Evolutionary conservation across 1,140 invertebrate species (phyloP).

Genomic region (Zaprionus lachaisei): DNA sequence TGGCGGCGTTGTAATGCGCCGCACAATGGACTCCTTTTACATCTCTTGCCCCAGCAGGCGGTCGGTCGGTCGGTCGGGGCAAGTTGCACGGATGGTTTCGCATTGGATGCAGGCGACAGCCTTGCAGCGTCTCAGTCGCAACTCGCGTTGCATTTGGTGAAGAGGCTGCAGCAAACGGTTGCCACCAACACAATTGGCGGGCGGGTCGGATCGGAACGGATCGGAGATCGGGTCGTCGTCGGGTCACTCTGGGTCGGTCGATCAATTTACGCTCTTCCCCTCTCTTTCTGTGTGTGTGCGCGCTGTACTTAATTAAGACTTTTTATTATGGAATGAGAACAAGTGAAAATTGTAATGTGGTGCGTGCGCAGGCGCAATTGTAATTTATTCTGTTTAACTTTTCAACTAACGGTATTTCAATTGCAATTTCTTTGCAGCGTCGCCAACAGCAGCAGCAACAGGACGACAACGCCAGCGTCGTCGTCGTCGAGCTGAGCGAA

Average conservation of each 20-base stretch:
- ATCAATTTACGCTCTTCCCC: constrained; percentile 15
- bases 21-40: constrained; percentile 56
- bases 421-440: constrained; percentile 30
- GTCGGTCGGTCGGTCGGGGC: background rate
- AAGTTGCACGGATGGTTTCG: background rate
- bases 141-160: constrained; percentile 49
- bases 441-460: constrained; percentile 18
- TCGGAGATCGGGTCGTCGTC: background rate
- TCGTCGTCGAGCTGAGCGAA: constrained; percentile 37
- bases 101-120: constrained; percentile 16
- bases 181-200: constrained; percentile 6
- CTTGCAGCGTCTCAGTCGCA: constrained; percentile 42
- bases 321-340: constrained; percentile 25
- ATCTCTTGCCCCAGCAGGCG: constrained; percentile 41
- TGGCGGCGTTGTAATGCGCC: constrained; percentile 37
- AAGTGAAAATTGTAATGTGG: constrained; percentile 15
- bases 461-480: constrained; percentile 37
- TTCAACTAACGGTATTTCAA: background rate
- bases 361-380: constrained; percentile 23
- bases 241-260: background rate
- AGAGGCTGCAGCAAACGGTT: constrained; percentile 26
- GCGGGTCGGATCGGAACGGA: background rate
- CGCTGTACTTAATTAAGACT: constrained; percentile 22
- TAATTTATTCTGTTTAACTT: background rate
- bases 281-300: background rate